Conservation (phyloP, 1,140 invertebrate genomes). For the Drosophila albomicans region DNA sequence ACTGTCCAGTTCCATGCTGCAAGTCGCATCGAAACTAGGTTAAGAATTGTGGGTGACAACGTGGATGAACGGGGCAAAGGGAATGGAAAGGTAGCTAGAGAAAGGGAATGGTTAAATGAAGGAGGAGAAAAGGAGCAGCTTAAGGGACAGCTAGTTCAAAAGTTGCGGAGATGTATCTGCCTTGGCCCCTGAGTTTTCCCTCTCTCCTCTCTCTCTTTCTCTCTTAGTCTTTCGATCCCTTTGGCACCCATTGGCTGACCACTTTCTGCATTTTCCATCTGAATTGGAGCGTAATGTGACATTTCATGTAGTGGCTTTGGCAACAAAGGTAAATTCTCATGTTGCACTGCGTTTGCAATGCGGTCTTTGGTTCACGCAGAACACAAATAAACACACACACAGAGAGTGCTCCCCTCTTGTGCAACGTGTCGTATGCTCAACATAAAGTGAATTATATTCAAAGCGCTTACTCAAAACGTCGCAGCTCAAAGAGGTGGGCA, state of each 20-base stretch:
- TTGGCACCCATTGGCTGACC: slow-evolving; percentile 48
- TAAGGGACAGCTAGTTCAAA: not conserved
- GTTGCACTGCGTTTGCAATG: slow-evolving; percentile 24
- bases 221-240: not conserved
- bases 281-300: slow-evolving; percentile 80
- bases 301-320: slow-evolving; percentile 64
- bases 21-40: slow-evolving; percentile 55
- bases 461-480: not conserved
- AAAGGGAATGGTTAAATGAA: not conserved
- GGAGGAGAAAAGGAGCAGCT: not conserved
- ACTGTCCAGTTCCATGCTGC: slow-evolving; percentile 2
- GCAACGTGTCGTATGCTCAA: slow-evolving; percentile 64
- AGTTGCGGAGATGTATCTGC: not conserved
- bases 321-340: slow-evolving; percentile 38
- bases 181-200: not conserved
- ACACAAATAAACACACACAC: not conserved
- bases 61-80: not conserved
- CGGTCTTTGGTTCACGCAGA: slow-evolving; percentile 16
- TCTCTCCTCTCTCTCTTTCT: not conserved
- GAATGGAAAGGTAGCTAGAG: not conserved
- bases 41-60: slow-evolving; percentile 63
- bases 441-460: slow-evolving; percentile 53
- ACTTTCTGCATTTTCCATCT: slow-evolving; percentile 73
- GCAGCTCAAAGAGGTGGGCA: not conserved
- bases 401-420: slow-evolving; percentile 5